phyloP scores from a whole-genome alignment of 1,140 invertebrate species.

The Bombus turneri region DNA sequence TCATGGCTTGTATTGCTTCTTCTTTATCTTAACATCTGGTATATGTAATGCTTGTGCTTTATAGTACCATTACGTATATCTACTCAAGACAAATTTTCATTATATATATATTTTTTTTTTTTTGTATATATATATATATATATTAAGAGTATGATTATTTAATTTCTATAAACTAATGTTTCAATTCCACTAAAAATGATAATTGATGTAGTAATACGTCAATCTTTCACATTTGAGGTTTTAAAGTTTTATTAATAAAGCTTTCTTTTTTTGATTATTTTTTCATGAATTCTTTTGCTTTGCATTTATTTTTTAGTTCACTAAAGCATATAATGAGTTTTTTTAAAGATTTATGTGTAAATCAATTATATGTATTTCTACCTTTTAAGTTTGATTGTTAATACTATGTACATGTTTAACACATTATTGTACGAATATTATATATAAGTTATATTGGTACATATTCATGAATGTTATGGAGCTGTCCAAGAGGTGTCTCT shows the following conservation, averaged over 20 bases:
- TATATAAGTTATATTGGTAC: constrained; percentile 25
- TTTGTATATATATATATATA: neutral
- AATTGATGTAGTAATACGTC: neutral
- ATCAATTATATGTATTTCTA: constrained; percentile 13
- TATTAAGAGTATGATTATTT: neutral
- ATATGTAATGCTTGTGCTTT: constrained; percentile 73
- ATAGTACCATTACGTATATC: constrained; percentile 71
- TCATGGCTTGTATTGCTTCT: constrained; percentile 71
- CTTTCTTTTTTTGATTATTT: neutral
- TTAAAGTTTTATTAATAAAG: constrained; percentile 9
- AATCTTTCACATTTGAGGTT: neutral
- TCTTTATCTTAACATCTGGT: constrained; percentile 71
- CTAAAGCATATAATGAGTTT: neutral
- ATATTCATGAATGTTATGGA: constrained; percentile 22
- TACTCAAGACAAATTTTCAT: constrained; percentile 23
- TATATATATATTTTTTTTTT: neutral
- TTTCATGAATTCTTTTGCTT: constrained; percentile 17
- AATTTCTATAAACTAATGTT: constrained; percentile 28
- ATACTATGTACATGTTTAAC: constrained; percentile 25
- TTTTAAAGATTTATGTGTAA: neutral
- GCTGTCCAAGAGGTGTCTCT: constrained; percentile 75
- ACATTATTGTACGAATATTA: constrained; percentile 7
- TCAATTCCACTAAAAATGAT: neutral
- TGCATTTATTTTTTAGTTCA: constrained; percentile 15
- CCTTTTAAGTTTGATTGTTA: constrained; percentile 11